Base-by-base conservation (phyloP, 2,888 invertebrate species). In the Euspilapteryx auroguttella region DNA sequence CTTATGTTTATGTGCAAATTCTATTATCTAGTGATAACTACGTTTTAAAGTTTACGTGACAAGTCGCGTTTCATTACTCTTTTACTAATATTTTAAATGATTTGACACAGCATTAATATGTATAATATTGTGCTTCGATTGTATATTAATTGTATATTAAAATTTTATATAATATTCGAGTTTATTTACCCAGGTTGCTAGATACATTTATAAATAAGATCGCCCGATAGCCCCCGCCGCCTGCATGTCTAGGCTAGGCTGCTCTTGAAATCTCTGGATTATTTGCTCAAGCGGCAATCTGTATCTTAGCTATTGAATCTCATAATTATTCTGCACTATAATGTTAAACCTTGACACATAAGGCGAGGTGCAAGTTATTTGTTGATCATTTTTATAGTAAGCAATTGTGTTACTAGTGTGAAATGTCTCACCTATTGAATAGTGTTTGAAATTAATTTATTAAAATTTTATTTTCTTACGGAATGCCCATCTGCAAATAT, bases 381-480 rank as follows among this genome's bases (percentile, higher is more conserved):
- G 73, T 73, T 73, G 58, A 71, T 69, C 53, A 65, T 71, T 69
- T 69, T 68, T 65, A 73, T 69, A 66, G 65, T 69, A 73, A 73
- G 66, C 58, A 55, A 66, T 71, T 73, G 69, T 69, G 69, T 75
- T 75, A 73, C 55, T 39, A 64, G 68, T 71, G 73, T 65, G 58
- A 52, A 56, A 57, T 62, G 62, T 63, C 63, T 57, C 73, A 64
- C 69, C 71, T 43, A 49, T 55, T 58, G 47, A 57, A 69, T 71
- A 69, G 68, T 63, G 66, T 69, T 69, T 63, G 68, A 68, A 69
- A 68, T 68, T 75, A 64, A 71, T 73, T 73, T 75, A 73, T 73
- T 75, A 69, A 73, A 55, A 73, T 69, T 69, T 73, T 73, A 73
- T 73, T 75, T 73, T 73, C 71, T 61, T 58, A 58, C 52, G 53